These are phyloP conservation scores for Phorcus lineatus DNA, from an alignment of 2,888 invertebrate species.

Conservation along the genomic window DNA sequence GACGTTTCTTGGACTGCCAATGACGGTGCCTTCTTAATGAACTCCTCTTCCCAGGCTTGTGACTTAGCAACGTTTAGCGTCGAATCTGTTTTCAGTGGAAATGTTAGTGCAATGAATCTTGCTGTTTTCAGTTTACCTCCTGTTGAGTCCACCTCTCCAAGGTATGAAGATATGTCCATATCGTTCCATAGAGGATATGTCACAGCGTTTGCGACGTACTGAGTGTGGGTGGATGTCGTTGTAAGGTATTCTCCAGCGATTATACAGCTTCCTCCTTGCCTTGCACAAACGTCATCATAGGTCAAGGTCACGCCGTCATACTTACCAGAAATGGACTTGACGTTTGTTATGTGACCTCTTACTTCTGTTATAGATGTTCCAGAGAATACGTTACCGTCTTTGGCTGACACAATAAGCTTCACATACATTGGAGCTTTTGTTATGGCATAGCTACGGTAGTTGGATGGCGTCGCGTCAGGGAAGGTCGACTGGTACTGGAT, in stretches of 20 bases:
- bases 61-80: background rate
- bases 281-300: constrained; percentile 31
- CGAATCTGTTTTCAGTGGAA: background rate
- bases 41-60: background rate
- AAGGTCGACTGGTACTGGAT: constrained; percentile 30
- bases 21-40: background rate
- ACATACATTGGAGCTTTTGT: constrained; percentile 7
- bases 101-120: background rate
- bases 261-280: constrained; percentile 16
- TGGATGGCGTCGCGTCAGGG: constrained; percentile 32
- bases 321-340: background rate
- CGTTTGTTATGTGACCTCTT: background rate
- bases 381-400: constrained; percentile 17
- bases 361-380: constrained; percentile 17
- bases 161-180: background rate
- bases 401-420: background rate
- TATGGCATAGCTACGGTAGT: constrained; percentile 35
- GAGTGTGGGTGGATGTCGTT: background rate
- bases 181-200: constrained; percentile 36
- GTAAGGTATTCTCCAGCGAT: constrained; percentile 22
- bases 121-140: background rate
- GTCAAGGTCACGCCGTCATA: background rate
- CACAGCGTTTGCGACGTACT: background rate
- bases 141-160: background rate
- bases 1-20: background rate